phyloP scores from a whole-genome alignment of 64 coral and sea anemone species.

The Porites lutea region DNA sequence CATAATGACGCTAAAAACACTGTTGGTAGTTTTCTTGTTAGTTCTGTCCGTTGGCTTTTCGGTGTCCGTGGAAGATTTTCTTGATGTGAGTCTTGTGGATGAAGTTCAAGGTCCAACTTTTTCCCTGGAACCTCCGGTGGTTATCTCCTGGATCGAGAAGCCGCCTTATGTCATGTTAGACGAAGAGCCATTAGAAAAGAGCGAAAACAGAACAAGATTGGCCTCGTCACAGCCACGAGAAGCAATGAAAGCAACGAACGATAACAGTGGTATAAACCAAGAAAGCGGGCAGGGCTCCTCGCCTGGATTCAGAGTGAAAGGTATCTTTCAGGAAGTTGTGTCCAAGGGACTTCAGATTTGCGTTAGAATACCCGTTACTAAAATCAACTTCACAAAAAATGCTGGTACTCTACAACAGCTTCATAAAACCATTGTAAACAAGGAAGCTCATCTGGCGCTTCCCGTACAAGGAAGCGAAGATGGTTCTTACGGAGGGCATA shows the following conservation, averaged over 20 bases:
- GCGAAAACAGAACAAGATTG: no score
- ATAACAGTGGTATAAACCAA: background rate
- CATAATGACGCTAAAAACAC: no score
- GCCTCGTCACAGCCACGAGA: no score
- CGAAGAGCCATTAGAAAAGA: no score
- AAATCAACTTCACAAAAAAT: background rate
- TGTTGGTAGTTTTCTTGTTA: background rate
- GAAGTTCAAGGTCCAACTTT: no score
- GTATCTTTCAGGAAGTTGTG: background rate
- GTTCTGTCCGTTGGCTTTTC: background rate
- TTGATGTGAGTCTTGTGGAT: background rate
- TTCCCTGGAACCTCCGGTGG: no score
- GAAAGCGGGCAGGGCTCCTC: background rate
- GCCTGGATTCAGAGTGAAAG: background rate
- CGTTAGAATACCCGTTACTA: background rate
- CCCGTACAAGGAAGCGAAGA: conserved; percentile 1
- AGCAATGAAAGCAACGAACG: background rate
- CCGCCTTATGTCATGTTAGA: background rate
- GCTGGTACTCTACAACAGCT: background rate
- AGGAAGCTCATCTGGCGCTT: background rate
- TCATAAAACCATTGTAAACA: background rate
- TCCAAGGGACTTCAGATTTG: background rate
- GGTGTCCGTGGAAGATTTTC: background rate
- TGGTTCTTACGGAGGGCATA: background rate
- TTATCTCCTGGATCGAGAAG: background rate